Base-by-base conservation (phyloP, 2,797 vertebrate species). In the Cryptoprocta ferox region DNA sequence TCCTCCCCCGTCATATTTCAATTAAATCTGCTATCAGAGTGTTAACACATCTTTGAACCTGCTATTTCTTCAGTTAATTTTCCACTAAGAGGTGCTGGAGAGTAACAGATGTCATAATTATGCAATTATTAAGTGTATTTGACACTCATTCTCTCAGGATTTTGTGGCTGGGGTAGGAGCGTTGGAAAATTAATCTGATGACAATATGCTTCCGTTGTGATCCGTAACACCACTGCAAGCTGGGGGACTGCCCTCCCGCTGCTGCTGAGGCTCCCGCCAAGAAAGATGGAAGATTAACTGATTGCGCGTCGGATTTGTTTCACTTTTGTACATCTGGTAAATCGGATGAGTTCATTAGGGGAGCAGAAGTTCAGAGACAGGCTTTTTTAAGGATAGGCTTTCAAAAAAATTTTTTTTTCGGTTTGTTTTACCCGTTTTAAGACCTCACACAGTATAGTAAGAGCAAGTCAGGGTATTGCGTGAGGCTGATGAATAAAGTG, bases 81-180 rank as follows among this genome's bases (percentile, higher is more conserved):
- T 99, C 98, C 98, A 98, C 98, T 99, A 99, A 99, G 99, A 99
- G 99, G 98, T 99, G 98, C 98, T 97, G 97, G 91, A 98, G 99
- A 99, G 98, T 99, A 99, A 99, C 99, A 99, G 99, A 99, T 99
- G 99, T 99, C 99, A 99, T 99, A 99, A 99, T 99, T 99, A 99
- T 99, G 99, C 99, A 99, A 99, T 99, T 99, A 99, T 99, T 98
- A 98, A 99, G 99, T 98, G 99, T 98, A 98, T 99, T 99, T 99
- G 99, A 99, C 98, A 99, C 99, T 99, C 89, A 86, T 98, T 98
- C 97, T 98, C 97, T 98, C 98, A 97, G 98, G 96, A 97, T 81
- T 98, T 98, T 98, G 88, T 92, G 96, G 97, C 96, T 53, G 98
- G 97, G 95, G 95, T 93, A 84, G 90, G 50, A 90, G 97, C 73